Percentiles rank a stretch among this genome's conserved stretches.
phyloP scores from a whole-genome alignment of 2,797 vertebrate species.

The Acrocephalus scirpaceus region DNA sequence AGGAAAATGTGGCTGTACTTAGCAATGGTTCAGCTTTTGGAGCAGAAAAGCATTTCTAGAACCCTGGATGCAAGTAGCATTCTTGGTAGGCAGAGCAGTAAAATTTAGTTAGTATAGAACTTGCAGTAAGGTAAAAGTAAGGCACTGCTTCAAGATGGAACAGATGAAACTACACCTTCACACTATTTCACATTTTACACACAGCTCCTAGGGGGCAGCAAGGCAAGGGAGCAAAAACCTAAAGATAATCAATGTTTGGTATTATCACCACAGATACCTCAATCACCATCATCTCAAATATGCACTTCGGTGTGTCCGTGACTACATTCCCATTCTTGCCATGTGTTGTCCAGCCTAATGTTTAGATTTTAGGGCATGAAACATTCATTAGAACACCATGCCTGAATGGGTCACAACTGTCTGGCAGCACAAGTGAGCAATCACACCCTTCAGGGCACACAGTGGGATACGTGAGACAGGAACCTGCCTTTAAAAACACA shows the following conservation, averaged over 20 bases:
- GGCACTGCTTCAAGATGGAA: not conserved
- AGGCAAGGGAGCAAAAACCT: not conserved
- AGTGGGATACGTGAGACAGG: not conserved
- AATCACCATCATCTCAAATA: not conserved
- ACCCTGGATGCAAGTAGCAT: not conserved
- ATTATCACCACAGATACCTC: not conserved
- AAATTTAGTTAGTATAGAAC: not conserved
- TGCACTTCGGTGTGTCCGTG: accelerated
- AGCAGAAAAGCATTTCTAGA: not conserved
- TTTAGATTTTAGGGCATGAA: not conserved
- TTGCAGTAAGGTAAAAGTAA: not conserved
- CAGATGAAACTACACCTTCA: not conserved
- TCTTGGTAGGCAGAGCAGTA: not conserved
- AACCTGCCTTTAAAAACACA: not conserved
- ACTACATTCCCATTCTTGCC: not conserved
- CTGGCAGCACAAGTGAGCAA: not conserved
- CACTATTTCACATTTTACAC: not conserved
- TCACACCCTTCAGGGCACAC: not conserved
- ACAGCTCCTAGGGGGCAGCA: not conserved
- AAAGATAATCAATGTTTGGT: not conserved
- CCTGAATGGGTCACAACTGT: not conserved
- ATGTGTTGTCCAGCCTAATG: not conserved
- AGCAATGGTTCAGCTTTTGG: not conserved
- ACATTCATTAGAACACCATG: not conserved
- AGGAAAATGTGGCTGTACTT: not conserved